Conservation (phyloP, 2,797 vertebrate genomes). For the Nothura maculosa region DNA sequence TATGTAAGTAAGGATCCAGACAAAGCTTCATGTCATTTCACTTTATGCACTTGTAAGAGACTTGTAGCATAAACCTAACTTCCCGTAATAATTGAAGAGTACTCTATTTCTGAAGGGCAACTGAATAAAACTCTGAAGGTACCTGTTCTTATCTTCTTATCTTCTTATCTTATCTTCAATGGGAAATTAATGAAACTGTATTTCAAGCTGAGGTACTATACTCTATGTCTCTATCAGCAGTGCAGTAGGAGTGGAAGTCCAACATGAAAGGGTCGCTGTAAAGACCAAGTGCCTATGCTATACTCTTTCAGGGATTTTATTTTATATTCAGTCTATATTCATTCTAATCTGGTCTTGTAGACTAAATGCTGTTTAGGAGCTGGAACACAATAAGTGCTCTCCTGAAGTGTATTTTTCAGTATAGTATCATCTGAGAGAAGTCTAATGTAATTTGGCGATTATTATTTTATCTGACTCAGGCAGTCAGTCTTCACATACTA, state of each 20-base stretch:
- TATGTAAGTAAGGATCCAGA: neutral
- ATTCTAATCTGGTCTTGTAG: neutral
- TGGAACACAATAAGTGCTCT: neutral
- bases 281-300: neutral
- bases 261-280: neutral
- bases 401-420: neutral
- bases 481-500: neutral
- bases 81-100: accelerated
- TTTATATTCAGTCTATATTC: accelerated
- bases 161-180: neutral
- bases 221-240: neutral
- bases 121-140: neutral
- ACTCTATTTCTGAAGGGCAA: neutral
- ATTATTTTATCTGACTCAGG: neutral
- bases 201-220: neutral
- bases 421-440: neutral
- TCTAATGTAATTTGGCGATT: neutral
- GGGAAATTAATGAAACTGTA: neutral
- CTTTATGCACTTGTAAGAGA: neutral
- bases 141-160: neutral
- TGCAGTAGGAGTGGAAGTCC: neutral
- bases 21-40: neutral
- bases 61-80: neutral
- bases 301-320: neutral
- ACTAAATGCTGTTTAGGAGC: neutral